phyloP scores from a whole-genome alignment of 2,888 invertebrate genomes.

The Volucella inflata region DNA sequence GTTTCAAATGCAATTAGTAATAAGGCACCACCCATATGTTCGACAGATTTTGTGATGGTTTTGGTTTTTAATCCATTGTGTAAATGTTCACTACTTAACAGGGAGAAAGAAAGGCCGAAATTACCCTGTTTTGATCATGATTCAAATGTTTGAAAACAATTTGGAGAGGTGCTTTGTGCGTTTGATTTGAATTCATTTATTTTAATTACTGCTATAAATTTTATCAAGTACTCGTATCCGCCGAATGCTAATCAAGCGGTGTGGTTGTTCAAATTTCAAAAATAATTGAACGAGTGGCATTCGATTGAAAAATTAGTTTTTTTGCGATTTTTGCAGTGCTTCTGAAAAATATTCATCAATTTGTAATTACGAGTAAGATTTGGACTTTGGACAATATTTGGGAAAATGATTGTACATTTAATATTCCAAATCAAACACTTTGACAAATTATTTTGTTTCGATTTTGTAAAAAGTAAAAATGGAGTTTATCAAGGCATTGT shows the following conservation, averaged over 20 bases:
- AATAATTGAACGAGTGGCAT: constrained; percentile 7
- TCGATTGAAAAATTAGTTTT: background rate
- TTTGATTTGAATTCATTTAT: constrained; percentile 5
- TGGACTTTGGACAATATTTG: no score
- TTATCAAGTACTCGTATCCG: constrained; percentile 1
- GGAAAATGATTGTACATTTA: no score
- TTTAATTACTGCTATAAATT: constrained; percentile 41
- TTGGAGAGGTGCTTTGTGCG: background rate
- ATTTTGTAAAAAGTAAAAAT: no score
- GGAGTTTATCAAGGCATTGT: no score
- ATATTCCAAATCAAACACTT: no score
- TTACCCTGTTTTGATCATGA: constrained; percentile 24
- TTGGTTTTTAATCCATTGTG: constrained; percentile 6
- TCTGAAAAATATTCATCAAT: background rate
- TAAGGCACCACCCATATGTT: background rate
- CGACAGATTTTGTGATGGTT: constrained; percentile 5
- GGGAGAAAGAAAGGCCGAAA: no score
- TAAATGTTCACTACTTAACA: background rate
- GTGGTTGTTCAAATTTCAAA: constrained; percentile 1
- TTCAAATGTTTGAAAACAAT: background rate
- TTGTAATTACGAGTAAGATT: background rate
- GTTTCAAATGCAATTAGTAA: no score
- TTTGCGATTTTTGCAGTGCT: constrained; percentile 1
- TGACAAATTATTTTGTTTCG: no score
- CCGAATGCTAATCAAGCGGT: constrained; percentile 38